These are phyloP conservation scores for Galerucella pusilla DNA, from an alignment of 2,888 invertebrate genomes.

Conservation along the genomic window DNA sequence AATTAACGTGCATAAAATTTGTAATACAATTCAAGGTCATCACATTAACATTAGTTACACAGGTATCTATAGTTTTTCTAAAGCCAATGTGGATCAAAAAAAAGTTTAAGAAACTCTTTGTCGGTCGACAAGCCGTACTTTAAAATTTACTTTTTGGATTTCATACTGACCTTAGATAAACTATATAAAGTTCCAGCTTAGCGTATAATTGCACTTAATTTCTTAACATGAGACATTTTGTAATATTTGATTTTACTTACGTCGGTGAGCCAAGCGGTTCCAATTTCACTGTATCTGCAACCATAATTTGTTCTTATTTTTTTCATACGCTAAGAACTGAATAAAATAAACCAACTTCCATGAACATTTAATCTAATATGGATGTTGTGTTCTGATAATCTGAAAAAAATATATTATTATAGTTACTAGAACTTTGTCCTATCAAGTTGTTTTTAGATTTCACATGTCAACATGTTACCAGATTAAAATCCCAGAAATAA, in stretches of 20 bases:
- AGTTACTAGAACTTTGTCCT: background rate
- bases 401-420: background rate
- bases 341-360: background rate
- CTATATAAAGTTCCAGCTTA: no score
- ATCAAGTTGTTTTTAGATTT: background rate
- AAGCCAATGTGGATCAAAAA: no score
- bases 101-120: no score
- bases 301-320: slow-evolving; percentile 18
- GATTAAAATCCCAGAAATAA: background rate
- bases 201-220: no score
- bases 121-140: no score
- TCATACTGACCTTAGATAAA: no score
- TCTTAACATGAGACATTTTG: no score
- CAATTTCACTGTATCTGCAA: slow-evolving; percentile 48
- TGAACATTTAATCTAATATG: background rate
- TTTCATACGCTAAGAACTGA: background rate
- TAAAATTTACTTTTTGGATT: no score
- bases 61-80: no score
- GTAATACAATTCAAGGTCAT: no score
- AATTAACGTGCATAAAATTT: no score
- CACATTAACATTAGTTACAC: no score
- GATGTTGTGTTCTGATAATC: background rate
- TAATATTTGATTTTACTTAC: slow-evolving; percentile 40
- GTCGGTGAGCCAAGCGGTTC: slow-evolving; percentile 47
- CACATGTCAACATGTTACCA: background rate